These are phyloP conservation scores for Acromyrmex charruanus DNA, from an alignment of 1,140 invertebrate species.

Conservation along the genomic window DNA sequence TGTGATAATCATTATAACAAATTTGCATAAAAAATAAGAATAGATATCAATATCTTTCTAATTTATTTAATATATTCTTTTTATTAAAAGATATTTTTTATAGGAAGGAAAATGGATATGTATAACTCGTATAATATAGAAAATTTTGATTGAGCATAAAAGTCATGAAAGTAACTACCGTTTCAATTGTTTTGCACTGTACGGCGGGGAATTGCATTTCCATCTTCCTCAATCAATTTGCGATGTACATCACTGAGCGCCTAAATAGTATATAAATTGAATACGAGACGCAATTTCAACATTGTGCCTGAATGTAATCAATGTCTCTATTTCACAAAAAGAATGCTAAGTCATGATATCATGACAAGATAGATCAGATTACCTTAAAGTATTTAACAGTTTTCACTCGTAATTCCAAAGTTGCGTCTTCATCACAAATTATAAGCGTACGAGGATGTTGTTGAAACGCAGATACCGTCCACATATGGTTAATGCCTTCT, in stretches of 20 bases:
- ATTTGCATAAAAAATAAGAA: neutral
- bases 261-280: constrained; percentile 83
- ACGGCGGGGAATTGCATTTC: constrained; percentile 83
- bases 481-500: constrained; percentile 99
- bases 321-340: neutral
- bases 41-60: constrained; percentile 12
- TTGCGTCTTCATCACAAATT: constrained; percentile 99
- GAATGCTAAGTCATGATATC: neutral
- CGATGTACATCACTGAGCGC: constrained; percentile 91
- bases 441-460: constrained; percentile 96
- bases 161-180: constrained; percentile 62
- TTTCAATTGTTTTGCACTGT: constrained; percentile 74
- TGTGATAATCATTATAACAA: constrained; percentile 13
- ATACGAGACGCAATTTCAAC: constrained; percentile 43
- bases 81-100: neutral
- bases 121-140: constrained; percentile 23
- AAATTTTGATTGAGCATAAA: constrained; percentile 27
- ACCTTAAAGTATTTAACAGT: constrained; percentile 99
- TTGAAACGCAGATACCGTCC: constrained; percentile 99
- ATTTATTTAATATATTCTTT: neutral
- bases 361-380: constrained; percentile 52
- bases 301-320: neutral
- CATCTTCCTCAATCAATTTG: constrained; percentile 89
- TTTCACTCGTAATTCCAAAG: constrained; percentile 98
- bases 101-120: constrained; percentile 47